phyloP scores from a whole-genome alignment of 2,888 invertebrate species.

The Meteorus cinctellus region DNA sequence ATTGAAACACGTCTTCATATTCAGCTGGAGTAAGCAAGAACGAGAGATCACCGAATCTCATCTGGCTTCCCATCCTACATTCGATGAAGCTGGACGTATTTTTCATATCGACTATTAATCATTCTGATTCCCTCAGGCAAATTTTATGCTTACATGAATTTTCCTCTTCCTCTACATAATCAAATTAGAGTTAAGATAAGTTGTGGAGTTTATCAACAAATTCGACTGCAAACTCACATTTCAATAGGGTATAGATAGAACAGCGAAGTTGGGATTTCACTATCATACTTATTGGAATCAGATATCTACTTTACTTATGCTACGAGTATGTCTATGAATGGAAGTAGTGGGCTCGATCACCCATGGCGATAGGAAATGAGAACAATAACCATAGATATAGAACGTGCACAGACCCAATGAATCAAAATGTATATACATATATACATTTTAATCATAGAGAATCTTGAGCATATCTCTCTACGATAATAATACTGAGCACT shows the following conservation, averaged over 20 bases:
- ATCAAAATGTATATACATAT: neutral
- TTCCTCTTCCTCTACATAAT: neutral
- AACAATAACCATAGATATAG: neutral
- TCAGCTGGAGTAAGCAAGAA: no score
- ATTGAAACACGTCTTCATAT: no score
- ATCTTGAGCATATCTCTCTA: conserved; percentile 22
- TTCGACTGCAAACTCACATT: neutral
- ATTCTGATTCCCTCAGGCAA: no score
- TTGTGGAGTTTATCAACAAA: neutral
- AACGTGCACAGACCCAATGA: neutral
- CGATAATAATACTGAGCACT: conserved; percentile 6
- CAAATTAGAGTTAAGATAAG: neutral
- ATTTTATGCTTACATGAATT: no score
- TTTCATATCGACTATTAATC: no score
- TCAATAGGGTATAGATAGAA: neutral
- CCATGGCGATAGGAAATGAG: neutral
- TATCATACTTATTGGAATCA: conserved; percentile 6
- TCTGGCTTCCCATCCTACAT: no score
- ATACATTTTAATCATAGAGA: conserved; percentile 1
- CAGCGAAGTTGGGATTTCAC: neutral
- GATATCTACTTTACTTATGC: neutral
- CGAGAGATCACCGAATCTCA: no score
- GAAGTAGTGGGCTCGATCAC: neutral
- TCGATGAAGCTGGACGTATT: no score
- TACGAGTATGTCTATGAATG: neutral